phyloP scores from a whole-genome alignment of 2,113 vertebrate species.

The Cynoglossus semilaevis region DNA sequence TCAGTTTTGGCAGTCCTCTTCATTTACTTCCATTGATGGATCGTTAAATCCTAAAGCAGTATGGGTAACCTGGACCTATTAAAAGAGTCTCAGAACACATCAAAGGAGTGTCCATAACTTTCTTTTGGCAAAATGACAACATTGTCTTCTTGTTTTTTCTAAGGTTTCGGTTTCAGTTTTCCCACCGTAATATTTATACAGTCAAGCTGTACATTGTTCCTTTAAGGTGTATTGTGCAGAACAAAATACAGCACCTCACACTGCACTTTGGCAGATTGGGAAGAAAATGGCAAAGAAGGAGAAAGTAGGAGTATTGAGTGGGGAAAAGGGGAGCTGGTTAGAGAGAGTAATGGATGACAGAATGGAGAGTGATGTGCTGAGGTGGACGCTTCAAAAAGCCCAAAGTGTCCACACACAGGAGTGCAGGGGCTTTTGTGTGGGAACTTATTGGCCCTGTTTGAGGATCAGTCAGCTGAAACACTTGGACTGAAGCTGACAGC shows the following conservation, averaged over 20 bases:
- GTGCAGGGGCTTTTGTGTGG: conserved; percentile 39
- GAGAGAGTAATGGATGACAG: conserved; percentile 27
- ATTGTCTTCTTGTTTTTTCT: no score
- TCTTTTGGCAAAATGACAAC: no score
- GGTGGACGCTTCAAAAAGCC: conserved; percentile 40
- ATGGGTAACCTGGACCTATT: no score
- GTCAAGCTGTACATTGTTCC: no score
- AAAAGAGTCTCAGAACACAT: no score
- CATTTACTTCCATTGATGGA: no score
- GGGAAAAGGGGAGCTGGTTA: conserved; percentile 3
- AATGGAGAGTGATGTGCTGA: conserved; percentile 38
- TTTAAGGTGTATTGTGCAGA: no score
- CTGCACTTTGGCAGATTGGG: not conserved
- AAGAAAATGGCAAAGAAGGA: not conserved
- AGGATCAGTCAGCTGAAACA: conserved; percentile 64
- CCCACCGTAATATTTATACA: no score
- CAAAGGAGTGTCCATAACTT: no score
- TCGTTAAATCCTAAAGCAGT: no score
- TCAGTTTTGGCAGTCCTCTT: no score
- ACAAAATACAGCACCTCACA: not conserved
- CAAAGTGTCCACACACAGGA: conserved; percentile 33
- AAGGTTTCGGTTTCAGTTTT: no score
- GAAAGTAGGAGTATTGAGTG: not conserved
- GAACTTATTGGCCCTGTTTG: conserved; percentile 64
- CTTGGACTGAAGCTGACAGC: conserved; percentile 60